Evolutionary conservation across 2,888 invertebrate species (phyloP), one percentile per base, ranked within the genome.

Genomic region (Diploptera punctata): DNA sequence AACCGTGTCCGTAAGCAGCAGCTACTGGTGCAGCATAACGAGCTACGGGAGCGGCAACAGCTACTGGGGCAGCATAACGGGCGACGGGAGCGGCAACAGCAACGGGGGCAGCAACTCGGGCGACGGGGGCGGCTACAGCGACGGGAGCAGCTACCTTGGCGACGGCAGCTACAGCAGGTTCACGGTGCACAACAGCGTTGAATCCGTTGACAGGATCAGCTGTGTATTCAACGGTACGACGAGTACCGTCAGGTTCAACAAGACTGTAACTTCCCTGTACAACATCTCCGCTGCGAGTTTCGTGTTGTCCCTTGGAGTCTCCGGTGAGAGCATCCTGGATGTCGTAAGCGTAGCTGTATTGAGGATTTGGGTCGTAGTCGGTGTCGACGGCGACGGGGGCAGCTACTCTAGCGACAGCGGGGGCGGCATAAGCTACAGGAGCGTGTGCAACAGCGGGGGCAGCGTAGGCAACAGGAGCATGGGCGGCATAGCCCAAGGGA

Each of bases 41-140:
- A 24, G 24, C 18, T 21, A 52, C 19, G 69, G 60, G 60, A 44
- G 69, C 1, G 78, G 79, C 3, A 79, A 84, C 77, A 76, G 82
- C 71, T 38, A 79, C 69, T 43, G 21, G 16, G 69, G 71, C 68
- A n/a, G n/a, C n/a, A n/a, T n/a, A n/a, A n/a, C n/a, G n/a, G n/a
- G n/a, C n/a, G n/a, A n/a, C n/a, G 26, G 67, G 68, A 33, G 75
- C 67, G 43, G 57, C 68, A 31, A 67, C 57, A 38, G 70, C 65
- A n/a, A 68, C 21, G 57, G 54, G 21, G 26, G 68, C 49, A 26
- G 49, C 72, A 49, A 38, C 29, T 38, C 49, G 21, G 33, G 24
- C 18, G 21, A 52, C 19, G 69, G 60, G 60, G 60, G 69, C 1
- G 78, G 79, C 3, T 79, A 84, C 77, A 76, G 82, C 71, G 60